A percentile compares a stretch with the other conserved stretches of the same genome.
Conservation (phyloP, 2,888 invertebrate species). For the Chromoteleia sp. region DNA sequence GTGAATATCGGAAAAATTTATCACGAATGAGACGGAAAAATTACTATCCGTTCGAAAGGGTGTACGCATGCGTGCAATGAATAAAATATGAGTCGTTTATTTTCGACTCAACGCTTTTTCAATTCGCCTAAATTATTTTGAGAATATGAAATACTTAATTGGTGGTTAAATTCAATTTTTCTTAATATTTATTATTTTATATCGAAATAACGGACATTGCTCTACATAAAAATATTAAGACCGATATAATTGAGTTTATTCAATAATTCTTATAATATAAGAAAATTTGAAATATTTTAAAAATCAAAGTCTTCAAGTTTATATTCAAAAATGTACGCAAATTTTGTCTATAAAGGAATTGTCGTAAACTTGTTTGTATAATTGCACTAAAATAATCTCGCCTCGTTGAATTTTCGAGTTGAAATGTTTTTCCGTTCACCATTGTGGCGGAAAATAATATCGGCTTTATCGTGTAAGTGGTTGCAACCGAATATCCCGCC, state of each 20-base stretch:
- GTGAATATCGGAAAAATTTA: conserved; percentile 53
- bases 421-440: conserved; percentile 37
- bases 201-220: too few species aligned
- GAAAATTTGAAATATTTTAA: too few species aligned
- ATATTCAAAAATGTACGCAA: too few species aligned
- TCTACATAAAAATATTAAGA: too few species aligned
- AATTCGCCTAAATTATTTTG: conserved; percentile 14
- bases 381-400: conserved; percentile 39
- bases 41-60: conserved; percentile 30
- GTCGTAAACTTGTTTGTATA: conserved; percentile 11
- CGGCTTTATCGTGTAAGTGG: conserved; percentile 41
- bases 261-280: too few species aligned
- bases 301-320: too few species aligned
- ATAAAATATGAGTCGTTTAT: conserved; percentile 39
- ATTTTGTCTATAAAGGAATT: too few species aligned
- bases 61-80: conserved; percentile 45
- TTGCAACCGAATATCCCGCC: conserved; percentile 43
- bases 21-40: conserved; percentile 49
- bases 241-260: too few species aligned
- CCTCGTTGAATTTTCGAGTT: conserved; percentile 31
- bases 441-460: conserved; percentile 52
- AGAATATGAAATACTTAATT: too few species aligned
- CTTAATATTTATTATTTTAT: conserved; percentile 1
- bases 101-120: conserved; percentile 8
- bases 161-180: too few species aligned